phyloP scores from a whole-genome alignment of 2,797 vertebrate genomes.

The Taeniopygia guttata region DNA sequence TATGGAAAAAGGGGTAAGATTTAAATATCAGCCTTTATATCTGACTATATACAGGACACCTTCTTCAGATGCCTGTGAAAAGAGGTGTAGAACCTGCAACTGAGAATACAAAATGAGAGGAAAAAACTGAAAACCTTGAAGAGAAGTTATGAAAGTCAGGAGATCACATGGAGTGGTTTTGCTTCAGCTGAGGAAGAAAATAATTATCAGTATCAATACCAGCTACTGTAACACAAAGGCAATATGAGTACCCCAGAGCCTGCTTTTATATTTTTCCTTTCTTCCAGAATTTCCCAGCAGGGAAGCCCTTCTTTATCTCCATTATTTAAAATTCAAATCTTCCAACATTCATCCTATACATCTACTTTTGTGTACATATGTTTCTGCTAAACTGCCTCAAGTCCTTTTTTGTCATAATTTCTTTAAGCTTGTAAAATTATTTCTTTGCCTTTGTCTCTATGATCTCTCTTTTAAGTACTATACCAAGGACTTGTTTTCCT shows the following conservation, averaged over 20 bases:
- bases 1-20: not conserved
- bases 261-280: not conserved
- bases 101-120: conserved; percentile 1
- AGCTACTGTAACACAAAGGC: not conserved
- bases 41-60: not conserved
- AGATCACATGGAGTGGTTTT: not conserved
- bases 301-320: not conserved
- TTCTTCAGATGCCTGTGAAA: not conserved
- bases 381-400: not conserved
- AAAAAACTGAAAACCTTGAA: not conserved
- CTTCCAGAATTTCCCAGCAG: not conserved
- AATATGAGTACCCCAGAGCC: not conserved
- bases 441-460: conserved; percentile 16
- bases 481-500: conserved; percentile 9
- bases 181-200: conserved; percentile 1
- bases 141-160: not conserved
- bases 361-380: not conserved
- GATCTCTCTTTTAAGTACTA: conserved; percentile 1
- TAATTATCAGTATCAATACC: not conserved
- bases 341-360: not conserved
- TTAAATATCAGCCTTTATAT: not conserved
- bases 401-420: conserved; percentile 22
- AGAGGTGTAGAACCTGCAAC: not conserved
- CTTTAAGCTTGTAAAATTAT: not conserved
- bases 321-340: not conserved